Conservation (phyloP, 2,797 vertebrate species). For the Pelodytes ibericus region DNA sequence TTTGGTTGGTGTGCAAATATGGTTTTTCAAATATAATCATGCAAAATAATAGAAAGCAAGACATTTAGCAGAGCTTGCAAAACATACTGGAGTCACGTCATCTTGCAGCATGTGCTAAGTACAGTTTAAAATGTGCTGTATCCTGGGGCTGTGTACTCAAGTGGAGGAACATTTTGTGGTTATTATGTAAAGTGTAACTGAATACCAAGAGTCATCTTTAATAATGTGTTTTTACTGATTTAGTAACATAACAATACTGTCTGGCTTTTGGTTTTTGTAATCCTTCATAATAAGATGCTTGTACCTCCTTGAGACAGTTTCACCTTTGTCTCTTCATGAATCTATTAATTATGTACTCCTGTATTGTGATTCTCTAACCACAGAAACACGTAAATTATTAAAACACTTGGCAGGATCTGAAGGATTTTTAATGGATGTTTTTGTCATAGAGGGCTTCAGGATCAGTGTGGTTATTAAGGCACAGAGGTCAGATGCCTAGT, state of each 20-base stretch:
- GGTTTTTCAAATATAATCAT: neutral
- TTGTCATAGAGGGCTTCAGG: too few species aligned
- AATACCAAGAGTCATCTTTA: neutral
- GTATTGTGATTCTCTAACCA: too few species aligned
- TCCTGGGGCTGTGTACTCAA: neutral
- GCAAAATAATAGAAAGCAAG: neutral
- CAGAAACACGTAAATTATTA: too few species aligned
- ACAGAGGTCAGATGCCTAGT: too few species aligned
- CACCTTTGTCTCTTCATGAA: too few species aligned
- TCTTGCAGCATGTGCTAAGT: neutral
- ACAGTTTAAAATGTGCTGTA: neutral
- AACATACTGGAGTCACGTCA: neutral
- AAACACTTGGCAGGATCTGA: too few species aligned
- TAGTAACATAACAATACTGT: conserved; percentile 2
- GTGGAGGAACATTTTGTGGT: neutral
- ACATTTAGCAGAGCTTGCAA: neutral
- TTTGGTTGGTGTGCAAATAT: neutral
- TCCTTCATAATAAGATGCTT: neutral
- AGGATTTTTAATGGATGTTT: too few species aligned
- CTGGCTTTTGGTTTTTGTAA: neutral
- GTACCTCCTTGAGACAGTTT: neutral
- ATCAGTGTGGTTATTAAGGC: too few species aligned
- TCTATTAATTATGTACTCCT: too few species aligned
- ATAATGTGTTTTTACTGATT: neutral
- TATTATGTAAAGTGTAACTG: neutral